These are phyloP conservation scores for Malthinus seriepunctatus DNA, from an alignment of 2,888 invertebrate species.

Conservation along the genomic window DNA sequence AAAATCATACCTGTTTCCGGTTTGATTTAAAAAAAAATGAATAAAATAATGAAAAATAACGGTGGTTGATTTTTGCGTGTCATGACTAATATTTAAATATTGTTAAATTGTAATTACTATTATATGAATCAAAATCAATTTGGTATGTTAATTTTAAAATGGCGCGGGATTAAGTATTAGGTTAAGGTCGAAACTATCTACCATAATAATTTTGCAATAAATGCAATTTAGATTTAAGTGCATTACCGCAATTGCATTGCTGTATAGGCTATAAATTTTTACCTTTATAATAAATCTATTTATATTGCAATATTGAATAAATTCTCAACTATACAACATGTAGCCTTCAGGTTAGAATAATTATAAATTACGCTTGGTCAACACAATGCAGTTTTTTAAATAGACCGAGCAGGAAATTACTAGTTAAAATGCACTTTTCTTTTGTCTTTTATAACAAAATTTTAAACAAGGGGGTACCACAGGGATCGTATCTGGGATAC, in stretches of 20 bases:
- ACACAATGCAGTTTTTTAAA: too few relatives aligned
- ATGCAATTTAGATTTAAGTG: constrained; percentile 2
- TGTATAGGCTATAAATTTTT: neutral
- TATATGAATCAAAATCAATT: neutral
- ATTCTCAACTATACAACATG: neutral
- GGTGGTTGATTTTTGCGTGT: constrained; percentile 12
- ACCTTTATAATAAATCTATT: constrained; percentile 1
- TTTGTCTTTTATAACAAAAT: too few relatives aligned
- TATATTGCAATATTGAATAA: constrained; percentile 4
- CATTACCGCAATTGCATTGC: neutral
- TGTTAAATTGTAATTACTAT: neutral
- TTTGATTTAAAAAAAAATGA: constrained; percentile 7
- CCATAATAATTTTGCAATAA: neutral
- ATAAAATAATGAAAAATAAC: constrained; percentile 6
- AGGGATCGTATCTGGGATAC: too few relatives aligned
- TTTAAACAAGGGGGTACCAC: too few relatives aligned
- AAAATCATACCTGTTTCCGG: constrained; percentile 23
- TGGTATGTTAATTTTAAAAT: neutral
- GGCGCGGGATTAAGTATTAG: neutral
- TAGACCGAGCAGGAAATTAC: too few relatives aligned
- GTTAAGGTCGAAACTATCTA: neutral
- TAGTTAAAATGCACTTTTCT: too few relatives aligned
- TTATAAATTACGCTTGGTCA: too few relatives aligned
- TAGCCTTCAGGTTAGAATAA: too few relatives aligned
- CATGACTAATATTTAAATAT: constrained; percentile 6